Evolutionary conservation across 2,797 vertebrate genomes (phyloP).

Genomic region (Urocyon cinereoargenteus): DNA sequence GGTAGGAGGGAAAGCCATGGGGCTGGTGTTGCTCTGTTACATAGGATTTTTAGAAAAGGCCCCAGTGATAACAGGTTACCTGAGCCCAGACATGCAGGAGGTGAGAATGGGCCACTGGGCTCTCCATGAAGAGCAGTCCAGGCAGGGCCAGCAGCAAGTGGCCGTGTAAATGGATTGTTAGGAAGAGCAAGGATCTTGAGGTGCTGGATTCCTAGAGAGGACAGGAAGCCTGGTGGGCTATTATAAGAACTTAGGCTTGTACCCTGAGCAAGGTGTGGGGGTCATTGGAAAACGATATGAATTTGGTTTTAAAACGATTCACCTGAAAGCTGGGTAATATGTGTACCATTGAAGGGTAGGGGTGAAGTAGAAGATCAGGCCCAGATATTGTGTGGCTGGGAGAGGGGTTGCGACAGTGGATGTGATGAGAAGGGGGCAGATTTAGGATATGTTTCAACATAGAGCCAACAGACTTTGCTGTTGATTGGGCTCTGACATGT

Average conservation of each 20-base stretch:
- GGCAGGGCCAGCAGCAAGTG: background rate
- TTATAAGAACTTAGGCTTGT: background rate
- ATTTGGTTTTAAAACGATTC: background rate
- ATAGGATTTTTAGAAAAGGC: background rate
- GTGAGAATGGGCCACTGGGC: background rate
- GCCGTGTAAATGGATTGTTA: accelerated
- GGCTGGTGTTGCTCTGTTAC: background rate
- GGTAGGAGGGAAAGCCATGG: accelerated
- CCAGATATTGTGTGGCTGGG: background rate
- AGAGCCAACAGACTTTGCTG: background rate
- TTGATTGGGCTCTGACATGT: background rate
- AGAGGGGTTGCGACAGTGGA: background rate
- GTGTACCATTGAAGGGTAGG: no score
- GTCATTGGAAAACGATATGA: no score
- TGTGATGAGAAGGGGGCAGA: background rate
- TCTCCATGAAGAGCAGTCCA: background rate
- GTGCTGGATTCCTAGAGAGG: no score
- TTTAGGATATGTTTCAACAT: background rate
- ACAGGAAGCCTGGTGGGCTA: accelerated
- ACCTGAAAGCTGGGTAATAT: background rate
- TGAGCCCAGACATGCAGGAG: background rate
- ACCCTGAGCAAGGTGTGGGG: background rate
- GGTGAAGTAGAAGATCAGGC: background rate
- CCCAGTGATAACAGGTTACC: accelerated
- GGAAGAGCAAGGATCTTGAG: accelerated